These are phyloP conservation scores for Varroa destructor DNA, from an alignment of 1,140 invertebrate species.

Conservation along the genomic window DNA sequence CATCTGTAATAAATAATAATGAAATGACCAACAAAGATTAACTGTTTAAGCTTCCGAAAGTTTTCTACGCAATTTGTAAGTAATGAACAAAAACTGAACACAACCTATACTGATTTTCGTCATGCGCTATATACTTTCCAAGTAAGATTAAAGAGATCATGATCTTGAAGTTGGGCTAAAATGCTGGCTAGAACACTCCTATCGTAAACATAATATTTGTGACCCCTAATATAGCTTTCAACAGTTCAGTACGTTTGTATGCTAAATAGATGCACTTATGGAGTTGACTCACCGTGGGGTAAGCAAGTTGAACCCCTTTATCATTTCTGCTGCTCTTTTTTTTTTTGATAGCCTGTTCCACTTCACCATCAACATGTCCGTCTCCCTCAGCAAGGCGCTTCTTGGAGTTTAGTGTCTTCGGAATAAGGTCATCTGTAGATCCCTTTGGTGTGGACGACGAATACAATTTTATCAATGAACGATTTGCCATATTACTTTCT, in stretches of 20 bases:
- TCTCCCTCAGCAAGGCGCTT: constrained; percentile 5
- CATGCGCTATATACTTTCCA: constrained; percentile 16
- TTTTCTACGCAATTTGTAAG: constrained; percentile 36
- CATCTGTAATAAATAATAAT: constrained; percentile 40
- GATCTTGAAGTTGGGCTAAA: no score
- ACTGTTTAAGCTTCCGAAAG: constrained; percentile 36
- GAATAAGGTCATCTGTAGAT: not conserved
- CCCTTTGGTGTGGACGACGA: not conserved
- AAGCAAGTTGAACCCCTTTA: not conserved
- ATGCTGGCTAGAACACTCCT: no score
- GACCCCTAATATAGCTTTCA: no score
- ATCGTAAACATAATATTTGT: no score
- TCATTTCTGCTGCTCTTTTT: not conserved
- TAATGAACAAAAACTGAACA: constrained; percentile 36
- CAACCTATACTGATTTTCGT: not conserved
- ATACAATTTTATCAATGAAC: not conserved
- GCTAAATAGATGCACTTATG: no score
- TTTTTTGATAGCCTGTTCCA: constrained; percentile 11
- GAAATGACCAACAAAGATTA: constrained; percentile 31
- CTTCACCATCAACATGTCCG: constrained; percentile 1
- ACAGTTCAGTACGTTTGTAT: no score
- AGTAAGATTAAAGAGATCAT: constrained; percentile 13
- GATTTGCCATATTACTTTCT: not conserved
- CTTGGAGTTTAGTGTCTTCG: not conserved
- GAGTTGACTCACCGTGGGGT: constrained; percentile 1